These are phyloP conservation scores for Palythoa heliodiscus DNA, from an alignment of 92 coral and sea anemone genomes.

Conservation along the genomic window DNA sequence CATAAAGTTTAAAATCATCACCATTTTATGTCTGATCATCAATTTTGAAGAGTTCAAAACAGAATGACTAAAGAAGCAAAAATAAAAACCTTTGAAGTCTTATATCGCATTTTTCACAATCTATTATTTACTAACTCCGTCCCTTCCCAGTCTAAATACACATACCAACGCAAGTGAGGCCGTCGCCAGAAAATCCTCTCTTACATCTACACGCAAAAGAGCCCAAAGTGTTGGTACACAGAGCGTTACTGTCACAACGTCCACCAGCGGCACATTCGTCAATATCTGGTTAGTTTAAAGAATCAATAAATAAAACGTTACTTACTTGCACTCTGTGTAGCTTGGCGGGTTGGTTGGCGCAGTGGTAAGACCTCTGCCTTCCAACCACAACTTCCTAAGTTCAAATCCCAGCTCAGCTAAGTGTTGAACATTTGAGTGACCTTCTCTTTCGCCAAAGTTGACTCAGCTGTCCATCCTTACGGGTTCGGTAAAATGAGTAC, in stretches of 20 bases:
- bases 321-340: no score
- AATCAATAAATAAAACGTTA: not conserved
- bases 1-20: no score
- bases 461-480: no score
- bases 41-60: not conserved
- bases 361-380: no score
- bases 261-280: constrained; percentile 38
- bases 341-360: no score
- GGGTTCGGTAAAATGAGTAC: no score
- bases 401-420: no score
- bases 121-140: not conserved
- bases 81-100: not conserved
- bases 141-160: not conserved
- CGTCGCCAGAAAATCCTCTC: constrained; percentile 34
- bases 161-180: constrained; percentile 30
- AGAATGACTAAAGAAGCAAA: not conserved
- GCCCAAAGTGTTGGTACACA: constrained; percentile 38
- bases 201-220: constrained; percentile 28
- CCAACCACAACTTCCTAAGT: no score
- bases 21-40: not conserved
- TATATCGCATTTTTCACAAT: not conserved
- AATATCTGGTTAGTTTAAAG: constrained; percentile 27
- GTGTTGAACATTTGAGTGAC: no score
- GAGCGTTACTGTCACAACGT: constrained; percentile 42
- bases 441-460: no score